These are phyloP conservation scores for Hirundichthys speculiger DNA, from an alignment of 2,113 vertebrate species.

Conservation along the genomic window DNA sequence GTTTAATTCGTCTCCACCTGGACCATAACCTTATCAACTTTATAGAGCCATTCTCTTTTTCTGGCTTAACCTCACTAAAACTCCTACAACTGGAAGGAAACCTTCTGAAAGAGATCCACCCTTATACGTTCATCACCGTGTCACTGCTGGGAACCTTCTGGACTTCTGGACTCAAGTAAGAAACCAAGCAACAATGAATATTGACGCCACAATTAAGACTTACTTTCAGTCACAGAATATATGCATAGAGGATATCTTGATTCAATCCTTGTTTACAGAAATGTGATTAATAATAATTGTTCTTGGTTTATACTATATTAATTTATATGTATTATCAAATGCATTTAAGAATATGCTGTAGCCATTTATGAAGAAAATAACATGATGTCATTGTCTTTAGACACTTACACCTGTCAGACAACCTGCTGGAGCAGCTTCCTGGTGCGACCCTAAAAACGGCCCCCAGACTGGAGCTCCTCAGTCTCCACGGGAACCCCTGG, in stretches of 20 bases:
- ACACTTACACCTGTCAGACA: conserved; percentile 82
- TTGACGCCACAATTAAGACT: not conserved
- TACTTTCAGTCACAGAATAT: too few species aligned
- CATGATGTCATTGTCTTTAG: conserved; percentile 44
- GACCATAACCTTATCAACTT: conserved; percentile 82
- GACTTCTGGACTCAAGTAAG: conserved; percentile 79
- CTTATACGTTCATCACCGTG: conserved; percentile 82
- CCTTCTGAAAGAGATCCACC: conserved; percentile 79
- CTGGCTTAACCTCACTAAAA: conserved; percentile 78
- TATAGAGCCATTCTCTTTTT: conserved; percentile 82
- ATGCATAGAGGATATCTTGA: too few species aligned
- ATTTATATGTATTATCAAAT: too few species aligned
- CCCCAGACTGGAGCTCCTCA: conserved; percentile 75
- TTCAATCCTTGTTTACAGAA: not conserved
- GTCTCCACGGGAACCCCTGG: conserved; percentile 83
- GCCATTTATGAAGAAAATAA: not conserved
- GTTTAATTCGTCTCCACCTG: conserved; percentile 80
- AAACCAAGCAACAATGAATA: not conserved
- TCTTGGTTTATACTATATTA: too few species aligned
- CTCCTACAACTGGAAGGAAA: conserved; percentile 84
- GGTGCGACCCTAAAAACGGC: conserved; percentile 64
- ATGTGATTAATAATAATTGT: too few species aligned
- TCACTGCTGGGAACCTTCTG: conserved; percentile 81
- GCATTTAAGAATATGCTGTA: too few species aligned
- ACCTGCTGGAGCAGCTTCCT: conserved; percentile 75